Base-by-base conservation (phyloP, 2,797 vertebrate genomes). In the Poeciliopsis infans region DNA sequence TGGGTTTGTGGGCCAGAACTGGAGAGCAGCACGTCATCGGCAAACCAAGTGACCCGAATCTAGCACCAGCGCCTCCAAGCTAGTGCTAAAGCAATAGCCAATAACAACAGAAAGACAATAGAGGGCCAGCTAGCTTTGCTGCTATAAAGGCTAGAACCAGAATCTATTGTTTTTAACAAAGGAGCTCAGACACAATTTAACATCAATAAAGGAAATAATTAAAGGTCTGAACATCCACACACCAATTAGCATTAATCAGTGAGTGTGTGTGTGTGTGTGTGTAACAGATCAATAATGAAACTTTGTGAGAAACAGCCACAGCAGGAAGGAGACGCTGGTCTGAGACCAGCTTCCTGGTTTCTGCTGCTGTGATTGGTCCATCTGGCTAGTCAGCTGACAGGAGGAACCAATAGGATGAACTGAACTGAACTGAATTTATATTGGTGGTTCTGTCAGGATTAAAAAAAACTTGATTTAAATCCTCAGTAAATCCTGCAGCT, bases 161-260 rank as follows among this genome's bases (percentile, higher is more conserved):
- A 23, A 23, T 7, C 49, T 51, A 7, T 51, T 51, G 49, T 51
- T 51, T 79, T 71, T 94, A 93, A 95, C 88, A 69, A 85, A 95
- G 82, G 80, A 81, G 84, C 79, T 41, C 2, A 36, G 88, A 91
- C 92, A 92, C 93, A 81, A 93, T 88, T 89, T 93, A 87, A 79
- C 77, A 85, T 85, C 92, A 93, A 94, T 92, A 93, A 95, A 86
- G 83, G 81, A 46, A 78, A 69, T 91, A 88, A 93, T 94, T 94
- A 94, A 88, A 88, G 90, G 87, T 75, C 80, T 79, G 28, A 85
- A 77, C 85, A 83, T 93, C 86, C 81, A 84, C 89, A 81, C 84
- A 92, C 90, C 90, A 93, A 94, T 95, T 93, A 94, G 92, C 92
- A 96, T 95, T 90, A 92, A 94, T 94, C 94, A 94, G 92, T 90